Base-by-base conservation (phyloP, 2,888 invertebrate genomes). In the Emesis russula region DNA sequence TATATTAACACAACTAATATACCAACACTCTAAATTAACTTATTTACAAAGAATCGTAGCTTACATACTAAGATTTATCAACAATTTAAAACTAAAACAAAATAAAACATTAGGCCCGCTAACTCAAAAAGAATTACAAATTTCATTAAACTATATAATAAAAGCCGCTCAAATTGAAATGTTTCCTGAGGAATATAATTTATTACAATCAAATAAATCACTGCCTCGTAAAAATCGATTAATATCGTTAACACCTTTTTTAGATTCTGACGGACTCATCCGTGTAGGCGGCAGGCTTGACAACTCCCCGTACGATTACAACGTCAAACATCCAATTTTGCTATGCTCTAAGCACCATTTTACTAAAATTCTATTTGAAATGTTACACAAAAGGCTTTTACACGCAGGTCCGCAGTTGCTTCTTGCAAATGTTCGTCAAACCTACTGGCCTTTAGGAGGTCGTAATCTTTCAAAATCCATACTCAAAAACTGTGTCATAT, bases 1-100 rank as follows among this genome's bases (percentile, higher is more conserved):
- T 38, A 38, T 38, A 38, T 38, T 38, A 38, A 5, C 5, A 38
- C 38, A 38, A 38, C 7, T 38, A 38, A 75, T 86, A 58, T 66
- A 68, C 25, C 82, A 79, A 38, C 25, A 81, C 5, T 80, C 74
- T 68, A 80, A 81, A 9, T 53, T 31, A 41, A 70, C 53, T 15
- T 15, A 78, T 44, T 83, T 87, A 83, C 18, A 70, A 33, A 71
- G 77, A 58, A 83, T 80, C 25, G 36, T 75, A 15, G 79, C 80
- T 18, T 86, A 84, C 31, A 44, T 82, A 66, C 13, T 70, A 31
- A 80, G 87, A 79, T 87, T 87, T 71, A 75, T 87, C 25, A 41
- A 81, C 25, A 80, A 82, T 63, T 84, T 48, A 31, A 83, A 82
- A 81, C 80, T 76, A 79, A 83, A 70, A 36, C 80, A 75, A 11